A percentile compares a stretch with the other conserved stretches of the same genome.
phyloP scores from a whole-genome alignment of 2,797 vertebrate species.

The Cetoscarus ocellatus region DNA sequence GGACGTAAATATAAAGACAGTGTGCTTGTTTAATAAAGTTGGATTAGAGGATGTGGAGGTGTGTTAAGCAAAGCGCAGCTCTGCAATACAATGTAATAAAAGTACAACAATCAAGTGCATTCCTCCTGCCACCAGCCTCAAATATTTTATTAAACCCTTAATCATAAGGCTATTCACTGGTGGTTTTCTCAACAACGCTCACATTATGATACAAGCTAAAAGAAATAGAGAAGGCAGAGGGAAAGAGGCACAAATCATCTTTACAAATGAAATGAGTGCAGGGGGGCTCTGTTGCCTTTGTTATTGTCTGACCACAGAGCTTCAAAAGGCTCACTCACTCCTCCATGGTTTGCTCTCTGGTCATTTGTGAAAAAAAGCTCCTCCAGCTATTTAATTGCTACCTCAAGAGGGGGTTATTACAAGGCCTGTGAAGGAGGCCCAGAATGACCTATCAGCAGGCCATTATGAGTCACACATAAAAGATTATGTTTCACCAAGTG shows the following conservation, averaged over 20 bases:
- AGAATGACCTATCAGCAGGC: not conserved
- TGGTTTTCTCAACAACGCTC: not conserved
- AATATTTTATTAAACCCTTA: not conserved
- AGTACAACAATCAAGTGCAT: not conserved
- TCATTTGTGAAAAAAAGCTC: constrained; percentile 17
- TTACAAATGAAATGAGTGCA: constrained; percentile 7
- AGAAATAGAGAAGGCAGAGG: not conserved
- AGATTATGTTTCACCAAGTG: not conserved
- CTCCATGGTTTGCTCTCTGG: constrained; percentile 7
- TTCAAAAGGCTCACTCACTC: not conserved
- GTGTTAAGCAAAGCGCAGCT: not conserved
- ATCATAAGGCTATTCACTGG: not conserved
- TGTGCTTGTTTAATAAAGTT: not conserved
- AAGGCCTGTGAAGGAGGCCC: not conserved
- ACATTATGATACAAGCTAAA: not conserved
- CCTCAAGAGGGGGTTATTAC: constrained; percentile 10
- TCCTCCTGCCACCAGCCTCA: not conserved
- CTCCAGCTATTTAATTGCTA: constrained; percentile 24
- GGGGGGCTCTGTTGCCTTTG: too few relatives aligned
- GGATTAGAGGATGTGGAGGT: not conserved
- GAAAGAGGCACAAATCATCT: constrained; percentile 17
- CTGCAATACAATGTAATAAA: not conserved
- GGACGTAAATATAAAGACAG: not conserved
- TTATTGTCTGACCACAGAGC: constrained; percentile 11
- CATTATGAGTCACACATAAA: not conserved